Evolutionary conservation across 2,888 invertebrate species (phyloP), one percentile per base, ranked within the genome.

Genomic region (Biston stratarius): DNA sequence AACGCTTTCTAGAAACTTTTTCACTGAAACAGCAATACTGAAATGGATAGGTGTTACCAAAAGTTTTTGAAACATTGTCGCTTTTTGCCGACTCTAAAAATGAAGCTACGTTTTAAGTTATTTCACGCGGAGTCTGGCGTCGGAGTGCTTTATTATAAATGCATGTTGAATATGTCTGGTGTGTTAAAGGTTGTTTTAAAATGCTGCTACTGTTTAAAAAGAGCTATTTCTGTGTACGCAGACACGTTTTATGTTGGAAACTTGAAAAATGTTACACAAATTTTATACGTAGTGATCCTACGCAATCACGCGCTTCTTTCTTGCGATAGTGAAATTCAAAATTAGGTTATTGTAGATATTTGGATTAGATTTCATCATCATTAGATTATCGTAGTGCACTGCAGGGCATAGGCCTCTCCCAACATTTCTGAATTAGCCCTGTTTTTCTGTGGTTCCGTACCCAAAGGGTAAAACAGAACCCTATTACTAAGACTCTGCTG

Each of bases 91-190:
- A 59, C 42, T 61, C 53, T 61, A 51, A 69, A 68, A 61, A 69
- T 61, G 53, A 52, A 58, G 58, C 45, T 61, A 58, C 69, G 49
- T 60, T 64, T 67, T 53, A 64, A 42, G 57, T 55, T 58, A 61
- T 61, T 61, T 69, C 34, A 49, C 55, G 42, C 60, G 47, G 34
- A 36, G 61, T 66, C 66, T 61, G 56, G 45, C 34, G 24, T 34
- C 42, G 34, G 56, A 66, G 61, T 61, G 66, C 61, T 66, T 66
- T 57, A 66, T 66, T 56, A 61, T 66, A 61, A 66, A 66, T 66
- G 48, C 44, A 66, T 51, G 61, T 12, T 52, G 38, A 51, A 51
- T 33, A 57, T 48, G 59, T 59, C 48, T 65, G 64, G 51, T 59
- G 45, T 64, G 58, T 44, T 60, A 55, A 53, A 40, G 24, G 53